Evolutionary conservation across 2,797 vertebrate genomes (phyloP).

Genomic region (Typhlichthys subterraneus): DNA sequence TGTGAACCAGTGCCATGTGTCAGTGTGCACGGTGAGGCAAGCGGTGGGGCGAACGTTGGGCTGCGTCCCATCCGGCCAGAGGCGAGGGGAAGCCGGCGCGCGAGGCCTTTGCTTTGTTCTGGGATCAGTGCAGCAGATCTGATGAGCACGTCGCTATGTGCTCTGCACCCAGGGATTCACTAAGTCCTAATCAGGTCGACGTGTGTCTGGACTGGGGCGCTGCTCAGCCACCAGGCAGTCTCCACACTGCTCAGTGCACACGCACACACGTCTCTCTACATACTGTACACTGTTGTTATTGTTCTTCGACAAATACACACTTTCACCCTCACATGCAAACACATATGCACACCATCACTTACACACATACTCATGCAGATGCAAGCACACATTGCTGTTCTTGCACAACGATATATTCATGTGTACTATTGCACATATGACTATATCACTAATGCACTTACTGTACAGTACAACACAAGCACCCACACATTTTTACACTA

Average conservation of each 20-base stretch:
- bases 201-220: conserved; percentile 10
- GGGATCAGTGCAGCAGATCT: conserved; percentile 28
- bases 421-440: too few relatives aligned
- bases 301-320: neutral
- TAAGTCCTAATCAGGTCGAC: conserved; percentile 33
- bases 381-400: neutral
- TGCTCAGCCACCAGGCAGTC: neutral
- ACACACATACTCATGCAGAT: neutral
- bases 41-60: too few relatives aligned
- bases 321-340: neutral
- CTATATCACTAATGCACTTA: too few relatives aligned
- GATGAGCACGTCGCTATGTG: conserved; percentile 40
- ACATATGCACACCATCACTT: neutral
- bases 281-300: neutral
- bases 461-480: too few relatives aligned
- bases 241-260: neutral
- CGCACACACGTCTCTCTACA: conserved; percentile 9
- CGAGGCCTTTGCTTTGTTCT: conserved; percentile 16
- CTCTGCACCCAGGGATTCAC: conserved; percentile 27
- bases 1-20: too few relatives aligned
- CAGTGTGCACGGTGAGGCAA: too few relatives aligned
- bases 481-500: too few relatives aligned
- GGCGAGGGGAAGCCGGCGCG: conserved; percentile 9
- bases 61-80: neutral
- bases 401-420: neutral